These are phyloP conservation scores for Watsonalla cultraria DNA, from an alignment of 2,888 invertebrate genomes.

Conservation along the genomic window DNA sequence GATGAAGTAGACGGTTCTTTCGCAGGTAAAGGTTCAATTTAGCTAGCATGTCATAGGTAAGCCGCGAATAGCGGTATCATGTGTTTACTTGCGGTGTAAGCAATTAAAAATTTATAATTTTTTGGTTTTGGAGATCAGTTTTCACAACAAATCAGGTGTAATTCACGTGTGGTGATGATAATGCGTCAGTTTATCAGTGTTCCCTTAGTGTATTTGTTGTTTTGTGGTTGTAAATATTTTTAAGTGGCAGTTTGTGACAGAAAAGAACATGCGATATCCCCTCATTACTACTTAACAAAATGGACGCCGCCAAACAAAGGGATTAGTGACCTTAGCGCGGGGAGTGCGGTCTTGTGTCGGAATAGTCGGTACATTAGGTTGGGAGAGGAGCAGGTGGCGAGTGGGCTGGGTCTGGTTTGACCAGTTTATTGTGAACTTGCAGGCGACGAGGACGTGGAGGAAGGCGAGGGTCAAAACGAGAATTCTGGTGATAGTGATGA, in stretches of 20 bases:
- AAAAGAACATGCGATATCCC: slow-evolving; percentile 83
- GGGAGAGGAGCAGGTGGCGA: slow-evolving; percentile 41
- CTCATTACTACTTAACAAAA: slow-evolving; percentile 86
- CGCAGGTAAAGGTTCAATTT: slow-evolving; percentile 85
- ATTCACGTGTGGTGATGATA: slow-evolving; percentile 22
- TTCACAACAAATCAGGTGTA: slow-evolving; percentile 18
- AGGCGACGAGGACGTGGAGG: slow-evolving; percentile 85
- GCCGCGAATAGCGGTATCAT: slow-evolving; percentile 80
- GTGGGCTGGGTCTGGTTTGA: slow-evolving; percentile 55
- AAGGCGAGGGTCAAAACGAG: slow-evolving; percentile 82
- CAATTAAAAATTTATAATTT: slow-evolving; percentile 75
- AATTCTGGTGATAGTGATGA: slow-evolving; percentile 88
- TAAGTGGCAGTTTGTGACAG: slow-evolving; percentile 78
- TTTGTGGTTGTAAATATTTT: slow-evolving; percentile 74
- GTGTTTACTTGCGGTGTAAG: slow-evolving; percentile 78
- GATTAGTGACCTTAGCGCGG: slow-evolving; percentile 81
- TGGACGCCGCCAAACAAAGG: slow-evolving; percentile 88
- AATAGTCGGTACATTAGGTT: slow-evolving; percentile 39
- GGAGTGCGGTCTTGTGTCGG: slow-evolving; percentile 53
- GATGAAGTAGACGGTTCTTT: slow-evolving; percentile 92
- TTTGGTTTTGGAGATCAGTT: slow-evolving; percentile 33
- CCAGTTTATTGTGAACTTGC: slow-evolving; percentile 64
- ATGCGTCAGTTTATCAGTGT: slow-evolving; percentile 29
- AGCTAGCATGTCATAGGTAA: slow-evolving; percentile 78
- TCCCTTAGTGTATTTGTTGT: slow-evolving; percentile 56